A percentile compares a stretch with the other conserved stretches of the same genome.
These are phyloP conservation scores for Pelecanus crispus DNA, from an alignment of 2,113 vertebrate species.

Conservation along the genomic window DNA sequence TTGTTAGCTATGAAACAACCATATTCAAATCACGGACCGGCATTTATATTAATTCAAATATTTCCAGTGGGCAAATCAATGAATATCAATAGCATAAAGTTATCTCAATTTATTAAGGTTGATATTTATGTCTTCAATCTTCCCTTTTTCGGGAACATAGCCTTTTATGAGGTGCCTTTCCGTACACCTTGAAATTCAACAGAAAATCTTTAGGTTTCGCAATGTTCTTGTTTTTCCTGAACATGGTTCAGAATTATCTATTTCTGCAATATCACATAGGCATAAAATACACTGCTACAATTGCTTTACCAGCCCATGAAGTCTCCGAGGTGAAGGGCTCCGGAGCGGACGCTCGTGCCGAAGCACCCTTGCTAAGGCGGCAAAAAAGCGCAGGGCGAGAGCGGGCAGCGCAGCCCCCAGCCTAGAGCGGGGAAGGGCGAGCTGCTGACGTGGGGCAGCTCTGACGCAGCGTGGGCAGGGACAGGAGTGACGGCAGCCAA, in stretches of 20 bases:
- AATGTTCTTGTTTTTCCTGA: not conserved
- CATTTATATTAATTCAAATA: not conserved
- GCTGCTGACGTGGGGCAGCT: too few relatives aligned
- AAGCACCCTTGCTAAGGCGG: too few relatives aligned
- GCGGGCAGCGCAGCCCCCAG: too few relatives aligned
- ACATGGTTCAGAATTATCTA: not conserved
- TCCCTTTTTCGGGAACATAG: not conserved
- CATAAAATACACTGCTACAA: not conserved
- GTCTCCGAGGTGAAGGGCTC: too few relatives aligned
- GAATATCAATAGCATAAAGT: accelerated
- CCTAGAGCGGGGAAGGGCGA: too few relatives aligned
- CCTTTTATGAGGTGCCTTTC: not conserved
- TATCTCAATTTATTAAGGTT: not conserved
- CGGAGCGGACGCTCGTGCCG: too few relatives aligned
- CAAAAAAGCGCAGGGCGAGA: too few relatives aligned
- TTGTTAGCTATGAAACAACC: not conserved
- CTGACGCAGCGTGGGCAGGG: too few relatives aligned
- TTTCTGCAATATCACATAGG: not conserved
- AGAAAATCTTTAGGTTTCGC: not conserved
- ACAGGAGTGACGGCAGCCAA: too few relatives aligned
- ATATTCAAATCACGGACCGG: not conserved
- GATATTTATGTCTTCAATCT: not conserved
- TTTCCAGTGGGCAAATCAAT: not conserved
- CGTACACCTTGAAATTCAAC: not conserved
- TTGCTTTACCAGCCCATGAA: not conserved